These are phyloP conservation scores for Archaeoteleia sp. DNA, from an alignment of 2,888 invertebrate genomes.

Conservation along the genomic window DNA sequence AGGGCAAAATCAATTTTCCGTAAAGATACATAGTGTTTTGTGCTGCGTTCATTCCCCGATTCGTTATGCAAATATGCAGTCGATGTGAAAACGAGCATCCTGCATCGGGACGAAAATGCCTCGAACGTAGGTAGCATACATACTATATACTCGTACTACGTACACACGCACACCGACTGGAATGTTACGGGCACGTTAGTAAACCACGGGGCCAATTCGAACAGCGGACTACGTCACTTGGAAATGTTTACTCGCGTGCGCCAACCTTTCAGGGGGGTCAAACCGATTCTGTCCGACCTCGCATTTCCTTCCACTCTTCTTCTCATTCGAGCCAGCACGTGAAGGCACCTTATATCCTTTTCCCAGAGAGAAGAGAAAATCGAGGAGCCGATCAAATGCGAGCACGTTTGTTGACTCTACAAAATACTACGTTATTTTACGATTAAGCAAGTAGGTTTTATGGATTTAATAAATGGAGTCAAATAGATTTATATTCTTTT, in stretches of 20 bases:
- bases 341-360: conserved; percentile 54
- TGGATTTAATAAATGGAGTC: too few relatives aligned
- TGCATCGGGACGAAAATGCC: conserved; percentile 40
- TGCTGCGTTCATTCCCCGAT: conserved; percentile 31
- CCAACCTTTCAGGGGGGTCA: conserved; percentile 64
- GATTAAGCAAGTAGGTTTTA: too few relatives aligned
- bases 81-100: conserved; percentile 48
- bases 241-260: conserved; percentile 68
- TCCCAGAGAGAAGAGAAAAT: conserved; percentile 53
- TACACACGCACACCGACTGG: conserved; percentile 30
- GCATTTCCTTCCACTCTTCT: conserved; percentile 61
- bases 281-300: conserved; percentile 67
- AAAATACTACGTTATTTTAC: conserved; percentile 4
- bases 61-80: conserved; percentile 47
- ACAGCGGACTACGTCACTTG: conserved; percentile 47
- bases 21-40: conserved; percentile 40
- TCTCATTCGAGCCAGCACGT: conserved; percentile 53
- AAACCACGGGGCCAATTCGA: conserved; percentile 47
- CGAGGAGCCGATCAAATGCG: conserved; percentile 51
- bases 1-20: conserved; percentile 40
- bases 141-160: conserved; percentile 33
- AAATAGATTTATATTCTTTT: too few relatives aligned
- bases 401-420: conserved; percentile 26
- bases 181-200: conserved; percentile 44
- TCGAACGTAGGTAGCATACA: conserved; percentile 49